Evolutionary conservation across 2,797 vertebrate genomes (phyloP), one percentile per base, ranked within the genome.

Genomic region (Parambassis ranga): DNA sequence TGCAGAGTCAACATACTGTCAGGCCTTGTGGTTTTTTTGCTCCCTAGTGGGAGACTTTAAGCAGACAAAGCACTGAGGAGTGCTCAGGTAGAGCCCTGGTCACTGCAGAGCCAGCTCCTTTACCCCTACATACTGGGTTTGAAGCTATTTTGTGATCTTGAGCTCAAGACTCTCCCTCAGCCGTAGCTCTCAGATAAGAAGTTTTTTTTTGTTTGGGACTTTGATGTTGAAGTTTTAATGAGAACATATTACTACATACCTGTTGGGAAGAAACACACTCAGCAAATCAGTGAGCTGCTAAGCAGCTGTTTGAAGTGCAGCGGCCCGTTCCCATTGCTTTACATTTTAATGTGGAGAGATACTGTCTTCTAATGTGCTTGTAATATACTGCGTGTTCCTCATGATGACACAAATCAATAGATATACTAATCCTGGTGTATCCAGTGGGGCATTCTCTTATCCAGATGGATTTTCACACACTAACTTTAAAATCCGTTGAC

Each of bases 331-430:
- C 18, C 20, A 62, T 60, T 56, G 71, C 76, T 57, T 76, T 63
- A 69, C 74, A 82, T 89, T 79, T 79, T 68, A 84, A 79, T 82
- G 69, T 82, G 77, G 70, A 65, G 65, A 70, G 85, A 81, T 87
- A 81, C 79, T 65, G 86, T 87, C 84, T 85, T 69, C 77, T 87
- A 86, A 91, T 89, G 89, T 85, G 83, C 77, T 84, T 79, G 75
- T 85, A 89, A 92, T 90, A 83, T 81, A 91, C 87, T 88, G 84
- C 73, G 64, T 66, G 79, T 84, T 84, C 82, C 81, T 84, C 75
- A 79, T 58, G 71, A 87, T 91, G 87, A 90, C 90, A 89, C 77
- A 86, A 88, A 92, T 93, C 91, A 89, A 92, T 93, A 87, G 74
- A 82, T 86, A 72, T 79, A 86, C 86, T 92, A 91, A 93, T 93